Percentiles rank a stretch among this genome's conserved stretches.
Evolutionary conservation across 1,140 invertebrate species (phyloP).

Genomic region (Dermatophagoides farinae): DNA sequence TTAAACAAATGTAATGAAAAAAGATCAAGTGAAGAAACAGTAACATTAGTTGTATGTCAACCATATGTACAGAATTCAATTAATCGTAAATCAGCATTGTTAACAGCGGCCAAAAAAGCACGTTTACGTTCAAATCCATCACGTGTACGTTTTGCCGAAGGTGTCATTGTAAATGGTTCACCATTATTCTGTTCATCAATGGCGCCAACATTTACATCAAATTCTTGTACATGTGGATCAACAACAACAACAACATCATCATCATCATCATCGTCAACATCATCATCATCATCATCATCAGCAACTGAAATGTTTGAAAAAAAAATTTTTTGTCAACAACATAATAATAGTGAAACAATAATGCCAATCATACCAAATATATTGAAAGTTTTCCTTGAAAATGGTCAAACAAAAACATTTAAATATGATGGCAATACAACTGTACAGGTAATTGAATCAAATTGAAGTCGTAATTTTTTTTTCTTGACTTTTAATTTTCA

Average conservation of each 20-base stretch:
- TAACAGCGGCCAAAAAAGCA: slow-evolving; percentile 65
- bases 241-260: neutral
- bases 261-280: too few relatives aligned
- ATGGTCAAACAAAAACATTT: slow-evolving; percentile 87
- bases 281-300: too few relatives aligned
- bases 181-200: slow-evolving; percentile 20
- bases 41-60: slow-evolving; percentile 57
- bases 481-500: slow-evolving; percentile 4
- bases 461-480: neutral
- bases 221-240: too few relatives aligned
- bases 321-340: neutral
- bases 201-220: neutral
- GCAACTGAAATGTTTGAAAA: too few relatives aligned
- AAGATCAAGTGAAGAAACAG: slow-evolving; percentile 48
- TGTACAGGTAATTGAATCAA: slow-evolving; percentile 30
- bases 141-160: slow-evolving; percentile 66
- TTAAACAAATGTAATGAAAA: too few relatives aligned
- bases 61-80: slow-evolving; percentile 28
- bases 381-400: slow-evolving; percentile 73
- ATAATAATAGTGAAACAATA: slow-evolving; percentile 34
- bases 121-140: slow-evolving; percentile 54
- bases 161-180: slow-evolving; percentile 62
- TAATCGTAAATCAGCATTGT: slow-evolving; percentile 54
- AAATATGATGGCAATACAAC: slow-evolving; percentile 77
- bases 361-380: slow-evolving; percentile 73